These are phyloP conservation scores for Drosophila kikkawai DNA, from an alignment of 1,140 invertebrate genomes.

Conservation along the genomic window DNA sequence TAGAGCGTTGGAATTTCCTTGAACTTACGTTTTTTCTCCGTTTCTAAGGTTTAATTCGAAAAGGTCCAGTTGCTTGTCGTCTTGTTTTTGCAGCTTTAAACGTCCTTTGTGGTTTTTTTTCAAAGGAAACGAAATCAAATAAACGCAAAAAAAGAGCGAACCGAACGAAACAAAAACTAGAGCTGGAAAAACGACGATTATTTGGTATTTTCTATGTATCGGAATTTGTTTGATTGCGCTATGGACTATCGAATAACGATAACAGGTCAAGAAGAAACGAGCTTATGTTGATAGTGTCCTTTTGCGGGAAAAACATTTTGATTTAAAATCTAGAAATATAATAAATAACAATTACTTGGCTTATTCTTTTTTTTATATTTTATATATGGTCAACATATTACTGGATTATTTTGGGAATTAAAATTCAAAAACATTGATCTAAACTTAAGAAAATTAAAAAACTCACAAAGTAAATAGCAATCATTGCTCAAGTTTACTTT, in stretches of 20 bases:
- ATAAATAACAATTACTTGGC: too few species aligned
- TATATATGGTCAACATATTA: too few species aligned
- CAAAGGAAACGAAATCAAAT: conserved; percentile 52
- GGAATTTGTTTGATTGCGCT: not conserved
- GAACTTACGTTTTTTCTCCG: conserved; percentile 35
- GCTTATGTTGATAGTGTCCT: not conserved
- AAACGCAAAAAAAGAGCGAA: conserved; percentile 58
- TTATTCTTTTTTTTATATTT: too few species aligned
- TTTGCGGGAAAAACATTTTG: not conserved
- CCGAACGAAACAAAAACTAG: conserved; percentile 50
- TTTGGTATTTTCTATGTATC: not conserved
- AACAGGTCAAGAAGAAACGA: not conserved
- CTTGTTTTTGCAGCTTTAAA: conserved; percentile 2
- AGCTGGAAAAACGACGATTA: conserved; percentile 3
- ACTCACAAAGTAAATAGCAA: too few species aligned
- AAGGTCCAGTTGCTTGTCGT: conserved; percentile 7
- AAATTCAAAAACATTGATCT: too few species aligned
- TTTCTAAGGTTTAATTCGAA: conserved; percentile 1
- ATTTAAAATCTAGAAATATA: too few species aligned
- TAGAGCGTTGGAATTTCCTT: conserved; percentile 40
- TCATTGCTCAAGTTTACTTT: not conserved
- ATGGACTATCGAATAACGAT: not conserved
- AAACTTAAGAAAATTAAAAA: not conserved
- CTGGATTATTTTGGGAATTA: too few species aligned
- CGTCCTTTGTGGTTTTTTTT: conserved; percentile 17